These are phyloP conservation scores for Gymnocephalus cernua DNA, from an alignment of 2,113 vertebrate species.

Conservation along the genomic window DNA sequence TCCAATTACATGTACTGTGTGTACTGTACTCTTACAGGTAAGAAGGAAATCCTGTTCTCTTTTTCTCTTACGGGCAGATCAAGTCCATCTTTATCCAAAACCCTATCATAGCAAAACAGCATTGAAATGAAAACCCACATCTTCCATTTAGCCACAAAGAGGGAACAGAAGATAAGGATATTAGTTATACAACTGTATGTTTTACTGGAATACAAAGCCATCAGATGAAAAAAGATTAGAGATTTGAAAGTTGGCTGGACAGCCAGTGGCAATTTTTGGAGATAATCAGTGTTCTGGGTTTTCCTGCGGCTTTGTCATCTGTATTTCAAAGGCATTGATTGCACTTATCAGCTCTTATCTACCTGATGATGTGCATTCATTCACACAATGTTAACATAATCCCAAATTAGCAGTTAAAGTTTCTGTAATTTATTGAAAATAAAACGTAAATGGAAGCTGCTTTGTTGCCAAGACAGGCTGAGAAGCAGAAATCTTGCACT, in stretches of 20 bases:
- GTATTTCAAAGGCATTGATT: slow-evolving; percentile 73
- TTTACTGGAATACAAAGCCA: slow-evolving; percentile 57
- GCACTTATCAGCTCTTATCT: slow-evolving; percentile 61
- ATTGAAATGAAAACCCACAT: slow-evolving; percentile 47
- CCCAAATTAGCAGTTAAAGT: slow-evolving; percentile 25
- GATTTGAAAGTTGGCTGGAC: slow-evolving; percentile 38
- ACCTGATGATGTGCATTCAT: slow-evolving; percentile 66
- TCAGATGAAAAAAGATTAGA: slow-evolving; percentile 64
- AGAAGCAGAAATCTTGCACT: slow-evolving; percentile 19
- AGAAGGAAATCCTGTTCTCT: slow-evolving; percentile 44
- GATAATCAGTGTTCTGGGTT: slow-evolving; percentile 64
- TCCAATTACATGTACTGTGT: slow-evolving; percentile 42
- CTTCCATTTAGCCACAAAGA: slow-evolving; percentile 55
- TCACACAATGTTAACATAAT: slow-evolving; percentile 65
- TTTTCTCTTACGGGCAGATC: slow-evolving; percentile 65
- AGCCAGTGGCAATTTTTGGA: slow-evolving; percentile 53
- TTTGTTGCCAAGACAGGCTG: slow-evolving; percentile 15
- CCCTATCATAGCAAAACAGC: slow-evolving; percentile 45
- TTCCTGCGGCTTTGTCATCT: slow-evolving; percentile 52
- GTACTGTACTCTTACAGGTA: slow-evolving; percentile 31
- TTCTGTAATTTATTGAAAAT: slow-evolving; percentile 53
- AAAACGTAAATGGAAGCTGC: slow-evolving; percentile 12
- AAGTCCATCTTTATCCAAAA: slow-evolving; percentile 70
- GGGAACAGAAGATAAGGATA: slow-evolving; percentile 59
- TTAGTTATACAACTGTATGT: slow-evolving; percentile 58